Evolutionary conservation across 2,797 vertebrate species (phyloP).

Genomic region (Cetoscarus ocellatus): DNA sequence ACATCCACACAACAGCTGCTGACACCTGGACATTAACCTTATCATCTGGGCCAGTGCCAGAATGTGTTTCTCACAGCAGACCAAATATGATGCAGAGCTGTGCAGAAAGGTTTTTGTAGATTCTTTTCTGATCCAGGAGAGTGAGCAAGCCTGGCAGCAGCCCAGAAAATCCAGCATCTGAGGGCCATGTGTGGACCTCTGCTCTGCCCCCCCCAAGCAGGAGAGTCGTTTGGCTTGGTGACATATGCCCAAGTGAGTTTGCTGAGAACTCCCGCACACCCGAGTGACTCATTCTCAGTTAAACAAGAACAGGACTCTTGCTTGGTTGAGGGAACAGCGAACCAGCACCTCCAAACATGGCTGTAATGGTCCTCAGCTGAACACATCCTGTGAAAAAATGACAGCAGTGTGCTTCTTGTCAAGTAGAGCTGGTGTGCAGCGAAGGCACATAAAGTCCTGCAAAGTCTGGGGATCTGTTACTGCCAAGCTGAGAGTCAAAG

Average conservation of each 20-base stretch:
- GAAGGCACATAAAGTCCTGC: too few species aligned
- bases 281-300: conserved; percentile 60
- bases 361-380: conserved; percentile 27
- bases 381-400: conserved; percentile 24
- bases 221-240: conserved; percentile 50
- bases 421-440: conserved; percentile 2
- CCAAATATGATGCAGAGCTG: conserved; percentile 8
- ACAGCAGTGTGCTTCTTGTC: conserved; percentile 37
- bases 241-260: conserved; percentile 59
- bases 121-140: conserved; percentile 43
- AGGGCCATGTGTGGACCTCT: conserved; percentile 69
- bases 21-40: background rate
- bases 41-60: too few species aligned
- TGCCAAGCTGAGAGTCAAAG: conserved; percentile 1
- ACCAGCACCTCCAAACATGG: conserved; percentile 56
- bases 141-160: conserved; percentile 45
- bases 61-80: conserved; percentile 16
- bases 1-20: background rate
- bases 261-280: conserved; percentile 53
- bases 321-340: conserved; percentile 42
- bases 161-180: conserved; percentile 67
- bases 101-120: conserved; percentile 38
- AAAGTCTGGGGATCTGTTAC: conserved; percentile 9
- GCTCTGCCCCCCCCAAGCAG: conserved; percentile 29
- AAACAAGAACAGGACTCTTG: conserved; percentile 61